Evolutionary conservation across 2,888 invertebrate genomes (phyloP).

Genomic region (Ypsolopha scabrella): DNA sequence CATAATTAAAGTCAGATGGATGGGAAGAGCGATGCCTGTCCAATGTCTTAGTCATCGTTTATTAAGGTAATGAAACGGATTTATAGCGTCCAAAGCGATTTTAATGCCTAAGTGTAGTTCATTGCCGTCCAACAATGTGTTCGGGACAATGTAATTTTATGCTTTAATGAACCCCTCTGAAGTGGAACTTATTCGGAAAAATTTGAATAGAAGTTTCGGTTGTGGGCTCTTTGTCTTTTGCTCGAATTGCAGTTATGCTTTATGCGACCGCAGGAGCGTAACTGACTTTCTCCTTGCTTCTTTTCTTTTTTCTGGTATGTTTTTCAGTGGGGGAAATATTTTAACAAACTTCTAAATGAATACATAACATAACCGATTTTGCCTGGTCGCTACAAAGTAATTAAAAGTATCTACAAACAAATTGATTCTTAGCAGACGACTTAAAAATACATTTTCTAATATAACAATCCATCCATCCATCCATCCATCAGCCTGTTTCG

Average conservation of each 20-base stretch:
- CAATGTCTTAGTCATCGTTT: slow-evolving; percentile 60
- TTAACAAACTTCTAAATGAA: too few relatives aligned
- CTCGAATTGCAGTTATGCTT: slow-evolving; percentile 61
- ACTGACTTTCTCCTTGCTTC: slow-evolving; percentile 38
- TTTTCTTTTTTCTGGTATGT: neutral
- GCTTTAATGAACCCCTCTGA: slow-evolving; percentile 61
- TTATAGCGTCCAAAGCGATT: slow-evolving; percentile 62
- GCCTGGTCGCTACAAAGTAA: too few relatives aligned
- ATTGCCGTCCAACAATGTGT: slow-evolving; percentile 65
- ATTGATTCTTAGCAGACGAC: too few relatives aligned
- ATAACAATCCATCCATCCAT: too few relatives aligned
- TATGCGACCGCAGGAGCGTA: slow-evolving; percentile 57
- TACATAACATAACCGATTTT: too few relatives aligned
- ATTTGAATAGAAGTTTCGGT: slow-evolving; percentile 61
- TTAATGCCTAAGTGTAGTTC: slow-evolving; percentile 69
- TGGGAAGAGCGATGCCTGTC: slow-evolving; percentile 44
- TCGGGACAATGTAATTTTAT: slow-evolving; percentile 68
- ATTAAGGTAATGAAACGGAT: slow-evolving; percentile 66
- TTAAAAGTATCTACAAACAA: too few relatives aligned
- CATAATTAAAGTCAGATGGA: slow-evolving; percentile 4
- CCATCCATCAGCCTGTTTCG: too few relatives aligned
- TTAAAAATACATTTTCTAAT: too few relatives aligned
- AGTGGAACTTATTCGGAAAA: slow-evolving; percentile 63
- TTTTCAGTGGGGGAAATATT: too few relatives aligned
- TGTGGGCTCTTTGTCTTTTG: slow-evolving; percentile 50